Evolutionary conservation across 2,797 vertebrate species (phyloP).

Genomic region (Peromyscus aztecus): DNA sequence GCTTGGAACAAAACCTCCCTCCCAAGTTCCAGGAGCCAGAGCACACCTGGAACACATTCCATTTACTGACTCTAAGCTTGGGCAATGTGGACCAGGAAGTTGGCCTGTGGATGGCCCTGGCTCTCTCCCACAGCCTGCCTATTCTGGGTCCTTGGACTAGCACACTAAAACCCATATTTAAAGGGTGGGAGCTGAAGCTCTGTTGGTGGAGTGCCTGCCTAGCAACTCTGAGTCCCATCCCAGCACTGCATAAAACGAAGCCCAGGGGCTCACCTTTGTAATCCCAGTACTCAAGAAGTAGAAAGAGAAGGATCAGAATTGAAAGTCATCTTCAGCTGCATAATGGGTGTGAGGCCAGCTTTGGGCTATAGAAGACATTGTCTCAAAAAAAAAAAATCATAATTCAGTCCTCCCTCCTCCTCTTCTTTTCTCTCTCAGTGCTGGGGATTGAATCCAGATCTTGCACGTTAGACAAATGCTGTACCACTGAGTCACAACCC

Average conservation of each 20-base stretch:
- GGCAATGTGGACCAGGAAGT: not conserved
- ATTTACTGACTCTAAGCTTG: not conserved
- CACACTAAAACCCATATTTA: not conserved
- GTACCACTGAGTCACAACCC: not conserved
- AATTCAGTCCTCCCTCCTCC: not conserved
- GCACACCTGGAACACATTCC: constrained; percentile 63
- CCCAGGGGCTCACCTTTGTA: not conserved
- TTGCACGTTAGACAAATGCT: not conserved
- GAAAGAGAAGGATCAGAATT: not conserved
- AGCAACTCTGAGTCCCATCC: not conserved
- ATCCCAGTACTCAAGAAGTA: not conserved
- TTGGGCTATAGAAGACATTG: not conserved
- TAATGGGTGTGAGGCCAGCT: not conserved
- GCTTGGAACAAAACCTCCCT: constrained; percentile 41
- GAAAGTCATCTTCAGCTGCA: not conserved
- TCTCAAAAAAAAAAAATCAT: not conserved
- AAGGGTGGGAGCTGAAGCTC: not conserved
- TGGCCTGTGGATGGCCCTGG: not conserved
- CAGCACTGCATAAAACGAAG: not conserved
- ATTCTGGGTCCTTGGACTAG: not conserved
- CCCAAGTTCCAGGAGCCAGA: constrained; percentile 20
- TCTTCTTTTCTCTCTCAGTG: not conserved
- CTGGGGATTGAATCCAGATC: not conserved
- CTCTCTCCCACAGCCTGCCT: not conserved
- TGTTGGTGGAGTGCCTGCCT: not conserved